A percentile compares a stretch with the other conserved stretches of the same genome.
Evolutionary conservation across 92 coral and sea anemone species (phyloP).

Genomic region (Zoanthus gigantus): DNA sequence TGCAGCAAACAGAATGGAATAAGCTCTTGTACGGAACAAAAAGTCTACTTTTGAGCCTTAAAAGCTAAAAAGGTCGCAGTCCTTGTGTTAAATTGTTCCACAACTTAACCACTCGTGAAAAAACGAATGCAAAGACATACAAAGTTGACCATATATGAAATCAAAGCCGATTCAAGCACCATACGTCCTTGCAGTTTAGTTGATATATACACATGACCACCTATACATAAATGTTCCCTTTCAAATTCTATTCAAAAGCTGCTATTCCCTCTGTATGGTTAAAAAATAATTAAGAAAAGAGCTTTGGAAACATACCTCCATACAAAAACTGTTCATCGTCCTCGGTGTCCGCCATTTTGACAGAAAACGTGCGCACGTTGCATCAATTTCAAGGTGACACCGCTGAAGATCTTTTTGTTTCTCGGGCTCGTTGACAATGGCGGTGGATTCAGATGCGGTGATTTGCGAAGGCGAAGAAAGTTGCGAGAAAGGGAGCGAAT

Average conservation of each 20-base stretch:
- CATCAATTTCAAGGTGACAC: constrained; percentile 7
- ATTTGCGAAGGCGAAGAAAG: constrained; percentile 76
- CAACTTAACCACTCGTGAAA: too few relatives aligned
- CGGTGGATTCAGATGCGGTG: constrained; percentile 66
- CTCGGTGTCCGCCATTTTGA: constrained; percentile 99
- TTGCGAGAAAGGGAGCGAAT: constrained; percentile 80
- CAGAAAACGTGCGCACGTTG: constrained; percentile 71
- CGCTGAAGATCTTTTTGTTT: constrained; percentile 36
- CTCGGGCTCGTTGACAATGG: constrained; percentile 79
- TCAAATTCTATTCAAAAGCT: neutral
- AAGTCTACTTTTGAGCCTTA: too few relatives aligned
- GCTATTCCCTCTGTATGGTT: neutral
- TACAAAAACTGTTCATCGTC: constrained; percentile 95
- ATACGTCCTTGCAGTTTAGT: too few relatives aligned
- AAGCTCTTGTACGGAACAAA: too few relatives aligned
- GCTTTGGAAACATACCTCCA: constrained; percentile 61
- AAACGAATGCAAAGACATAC: too few relatives aligned
- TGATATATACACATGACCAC: too few relatives aligned
- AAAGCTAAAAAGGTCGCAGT: too few relatives aligned
- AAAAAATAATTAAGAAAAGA: neutral
- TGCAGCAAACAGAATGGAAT: too few relatives aligned
- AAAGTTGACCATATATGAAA: too few relatives aligned
- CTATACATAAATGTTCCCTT: too few relatives aligned
- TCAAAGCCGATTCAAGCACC: too few relatives aligned
- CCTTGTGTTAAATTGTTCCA: too few relatives aligned